A percentile compares a stretch with the other conserved stretches of the same genome.
These are phyloP conservation scores for Alces alces DNA, from an alignment of 2,113 vertebrate genomes.

Conservation along the genomic window DNA sequence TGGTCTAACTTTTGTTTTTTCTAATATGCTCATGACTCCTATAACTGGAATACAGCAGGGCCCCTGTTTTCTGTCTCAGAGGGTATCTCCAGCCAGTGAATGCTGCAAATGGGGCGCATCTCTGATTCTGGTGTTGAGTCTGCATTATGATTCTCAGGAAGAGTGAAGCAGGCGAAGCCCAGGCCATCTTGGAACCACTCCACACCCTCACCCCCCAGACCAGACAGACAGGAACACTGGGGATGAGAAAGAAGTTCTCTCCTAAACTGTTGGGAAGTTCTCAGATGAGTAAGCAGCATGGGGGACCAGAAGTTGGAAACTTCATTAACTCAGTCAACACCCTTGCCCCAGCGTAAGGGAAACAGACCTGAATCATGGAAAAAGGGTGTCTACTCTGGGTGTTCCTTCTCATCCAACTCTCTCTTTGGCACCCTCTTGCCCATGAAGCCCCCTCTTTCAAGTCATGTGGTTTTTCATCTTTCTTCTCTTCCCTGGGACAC, in stretches of 20 bases:
- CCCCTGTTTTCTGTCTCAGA: background rate
- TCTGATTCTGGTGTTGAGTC: background rate
- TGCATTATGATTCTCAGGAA: background rate
- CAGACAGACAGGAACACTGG: background rate
- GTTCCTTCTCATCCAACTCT: background rate
- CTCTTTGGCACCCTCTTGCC: background rate
- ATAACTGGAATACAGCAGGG: background rate
- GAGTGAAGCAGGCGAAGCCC: background rate
- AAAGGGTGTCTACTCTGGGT: background rate
- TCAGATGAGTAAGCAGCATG: background rate
- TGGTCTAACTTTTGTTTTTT: background rate
- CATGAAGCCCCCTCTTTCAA: background rate
- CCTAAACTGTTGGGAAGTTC: background rate
- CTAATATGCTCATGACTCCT: background rate
- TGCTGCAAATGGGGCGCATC: background rate
- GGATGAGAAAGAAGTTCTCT: background rate
- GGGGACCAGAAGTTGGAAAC: background rate
- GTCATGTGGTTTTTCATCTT: background rate
- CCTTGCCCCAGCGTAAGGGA: background rate
- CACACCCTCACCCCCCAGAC: background rate
- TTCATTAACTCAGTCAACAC: background rate
- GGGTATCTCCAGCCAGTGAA: background rate
- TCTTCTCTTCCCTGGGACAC: background rate
- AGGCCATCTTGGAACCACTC: background rate
- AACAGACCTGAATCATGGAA: background rate